phyloP scores from a whole-genome alignment of 2,797 vertebrate species.

The Salarias fasciatus region DNA sequence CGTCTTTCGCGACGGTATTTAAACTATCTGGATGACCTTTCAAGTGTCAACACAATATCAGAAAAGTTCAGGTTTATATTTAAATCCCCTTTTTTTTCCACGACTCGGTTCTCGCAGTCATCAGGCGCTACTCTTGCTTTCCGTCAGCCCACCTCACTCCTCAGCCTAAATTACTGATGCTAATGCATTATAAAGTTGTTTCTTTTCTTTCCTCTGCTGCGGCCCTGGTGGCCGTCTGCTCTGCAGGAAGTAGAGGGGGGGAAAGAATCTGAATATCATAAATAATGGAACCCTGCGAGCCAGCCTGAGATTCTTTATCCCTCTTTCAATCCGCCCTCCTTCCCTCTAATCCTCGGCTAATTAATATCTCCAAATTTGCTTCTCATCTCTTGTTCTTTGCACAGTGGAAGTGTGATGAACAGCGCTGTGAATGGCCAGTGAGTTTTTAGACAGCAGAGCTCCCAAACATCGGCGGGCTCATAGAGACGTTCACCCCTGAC shows the following conservation, averaged over 20 bases:
- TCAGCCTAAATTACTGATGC: slow-evolving; percentile 65
- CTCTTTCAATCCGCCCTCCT: slow-evolving; percentile 34
- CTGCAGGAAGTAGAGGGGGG: slow-evolving; percentile 37
- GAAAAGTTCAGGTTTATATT: no score
- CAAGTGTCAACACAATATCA: no score
- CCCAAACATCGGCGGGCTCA: slow-evolving; percentile 46
- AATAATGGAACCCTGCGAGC: slow-evolving; percentile 71
- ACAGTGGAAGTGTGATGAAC: slow-evolving; percentile 6
- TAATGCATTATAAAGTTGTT: slow-evolving; percentile 70
- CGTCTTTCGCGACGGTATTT: no score
- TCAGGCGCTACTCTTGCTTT: slow-evolving; percentile 24
- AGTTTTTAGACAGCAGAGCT: slow-evolving; percentile 54
- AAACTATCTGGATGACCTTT: no score
- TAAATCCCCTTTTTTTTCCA: no score
- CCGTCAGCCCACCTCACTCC: slow-evolving; percentile 44
- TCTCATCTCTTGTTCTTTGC: slow-evolving; percentile 31
- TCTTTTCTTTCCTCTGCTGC: slow-evolving; percentile 41
- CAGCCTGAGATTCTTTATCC: slow-evolving; percentile 44
- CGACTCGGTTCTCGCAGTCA: no score
- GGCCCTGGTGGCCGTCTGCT: slow-evolving; percentile 45
- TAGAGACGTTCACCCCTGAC: slow-evolving; percentile 27
- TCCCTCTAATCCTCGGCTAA: slow-evolving; percentile 55
- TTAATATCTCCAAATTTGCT: slow-evolving; percentile 78
- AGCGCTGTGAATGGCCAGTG: slow-evolving; percentile 7
- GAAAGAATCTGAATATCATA: slow-evolving; percentile 59